Base-by-base conservation (phyloP, 1,140 invertebrate species). In the Spodoptera litura region DNA sequence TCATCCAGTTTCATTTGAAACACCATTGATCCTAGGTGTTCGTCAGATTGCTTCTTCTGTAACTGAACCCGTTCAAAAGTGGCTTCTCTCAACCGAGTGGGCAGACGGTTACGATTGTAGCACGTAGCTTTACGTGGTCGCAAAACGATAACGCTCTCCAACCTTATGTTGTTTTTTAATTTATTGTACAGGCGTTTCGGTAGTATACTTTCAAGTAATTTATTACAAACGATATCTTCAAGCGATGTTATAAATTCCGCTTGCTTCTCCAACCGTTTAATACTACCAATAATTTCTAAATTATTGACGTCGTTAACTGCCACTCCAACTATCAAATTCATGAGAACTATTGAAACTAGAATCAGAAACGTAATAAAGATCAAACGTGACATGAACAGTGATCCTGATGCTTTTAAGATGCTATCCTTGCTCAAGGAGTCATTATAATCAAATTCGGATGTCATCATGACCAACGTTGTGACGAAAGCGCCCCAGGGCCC, bases 221-320 rank as follows among this genome's bases (percentile, higher is more conserved):
- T 89, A 51, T 92, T 92, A 59, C 93, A 90, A 3, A 91, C 88
- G 25, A 95, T 81, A 70, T 89, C 88, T 59, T 95, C 94, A 10
- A 95, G 78, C 13, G 89, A 92, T 31, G 89, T 85, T 11, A 95
- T 83, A 71, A 95, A 94, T n/a, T 93, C 92, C 1, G 94, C 92
- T 85, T 95, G 95, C 58, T 95, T 94, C 0, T 86, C 92, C 5
- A 95, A 74, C 74, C 94, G 89, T 59, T 89, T 84, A 11, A 95
- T 94, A 77, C 95, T 95, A 4, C 95, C 95, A 56, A 95, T 87
- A 4, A 95, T 93, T 87, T 96, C 94, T 66, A 96, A 89, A 78
- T 95, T 95, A 83, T 95, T 95, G 27, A 96, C 96, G 81, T 96
- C 96, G 81, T 95, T 96, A 13, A 96, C 96, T 49, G 96, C 96